These are phyloP conservation scores for Cataglyphis hispanica DNA, from an alignment of 1,140 invertebrate species.

Conservation along the genomic window DNA sequence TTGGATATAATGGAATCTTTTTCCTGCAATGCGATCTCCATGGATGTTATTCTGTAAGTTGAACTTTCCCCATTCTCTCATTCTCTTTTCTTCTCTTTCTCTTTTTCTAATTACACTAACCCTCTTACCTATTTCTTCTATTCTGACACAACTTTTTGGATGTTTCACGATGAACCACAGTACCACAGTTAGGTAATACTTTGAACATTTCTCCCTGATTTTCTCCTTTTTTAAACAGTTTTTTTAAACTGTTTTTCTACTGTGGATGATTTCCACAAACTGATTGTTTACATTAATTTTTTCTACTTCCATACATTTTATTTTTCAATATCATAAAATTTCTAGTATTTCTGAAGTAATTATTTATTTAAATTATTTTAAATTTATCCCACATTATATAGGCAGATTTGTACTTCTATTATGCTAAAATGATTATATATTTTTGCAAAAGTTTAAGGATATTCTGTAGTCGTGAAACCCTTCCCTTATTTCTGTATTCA, in stretches of 20 bases:
- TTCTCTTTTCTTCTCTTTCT: constrained; percentile 53
- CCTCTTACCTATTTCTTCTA: constrained; percentile 67
- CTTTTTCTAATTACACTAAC: constrained; percentile 59
- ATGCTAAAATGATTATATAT: constrained; percentile 10
- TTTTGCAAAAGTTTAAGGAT: not conserved
- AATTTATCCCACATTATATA: not conserved
- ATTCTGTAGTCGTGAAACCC: not conserved
- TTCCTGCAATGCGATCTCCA: constrained; percentile 69
- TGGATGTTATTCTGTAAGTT: constrained; percentile 72
- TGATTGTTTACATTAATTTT: not conserved
- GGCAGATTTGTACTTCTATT: not conserved
- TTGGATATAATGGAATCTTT: constrained; percentile 67
- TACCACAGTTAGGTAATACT: constrained; percentile 74
- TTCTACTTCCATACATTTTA: not conserved
- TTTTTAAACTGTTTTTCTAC: not conserved
- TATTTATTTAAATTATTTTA: not conserved
- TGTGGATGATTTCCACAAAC: too few species aligned
- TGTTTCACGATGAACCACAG: constrained; percentile 66
- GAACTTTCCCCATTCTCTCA: constrained; percentile 36
- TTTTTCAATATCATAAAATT: constrained; percentile 9
- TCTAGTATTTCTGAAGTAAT: not conserved
- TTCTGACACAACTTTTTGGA: constrained; percentile 72
- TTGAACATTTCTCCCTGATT: constrained; percentile 34
- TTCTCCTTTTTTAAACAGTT: not conserved
- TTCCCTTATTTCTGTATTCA: not conserved